A percentile compares a stretch with the other conserved stretches of the same genome.
These are phyloP conservation scores for Lepisosteus osseus DNA, from an alignment of 2,113 vertebrate genomes.

Conservation along the genomic window DNA sequence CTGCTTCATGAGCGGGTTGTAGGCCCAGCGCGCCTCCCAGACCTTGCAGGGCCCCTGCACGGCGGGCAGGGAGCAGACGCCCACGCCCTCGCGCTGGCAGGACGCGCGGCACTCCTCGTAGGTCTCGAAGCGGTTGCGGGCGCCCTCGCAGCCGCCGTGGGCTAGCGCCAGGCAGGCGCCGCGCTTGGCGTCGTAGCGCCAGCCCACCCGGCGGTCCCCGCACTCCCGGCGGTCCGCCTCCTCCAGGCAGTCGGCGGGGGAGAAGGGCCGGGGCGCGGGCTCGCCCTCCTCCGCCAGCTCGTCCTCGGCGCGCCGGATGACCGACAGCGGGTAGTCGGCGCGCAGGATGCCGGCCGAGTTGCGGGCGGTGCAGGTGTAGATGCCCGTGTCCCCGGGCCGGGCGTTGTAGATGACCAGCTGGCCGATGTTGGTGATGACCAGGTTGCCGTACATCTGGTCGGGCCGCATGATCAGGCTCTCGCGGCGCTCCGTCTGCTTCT, in stretches of 20 bases:
- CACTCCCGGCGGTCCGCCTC: conserved; percentile 70
- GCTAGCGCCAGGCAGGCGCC: conserved; percentile 80
- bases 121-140: conserved; percentile 83
- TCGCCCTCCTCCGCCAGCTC: conserved; percentile 55
- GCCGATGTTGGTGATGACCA: conserved; percentile 93
- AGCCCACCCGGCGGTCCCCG: conserved; percentile 71
- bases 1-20: conserved; percentile 77
- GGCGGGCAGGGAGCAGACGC: conserved; percentile 78
- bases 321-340: conserved; percentile 86
- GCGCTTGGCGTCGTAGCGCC: conserved; percentile 79
- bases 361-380: conserved; percentile 87
- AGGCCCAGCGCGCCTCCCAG: conserved; percentile 89
- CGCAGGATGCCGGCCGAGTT: conserved; percentile 80
- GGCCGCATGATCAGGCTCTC: conserved; percentile 87
- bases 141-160: conserved; percentile 70
- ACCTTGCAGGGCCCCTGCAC: conserved; percentile 88
- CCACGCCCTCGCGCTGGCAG: conserved; percentile 69
- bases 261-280: conserved; percentile 59
- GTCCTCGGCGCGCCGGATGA: conserved; percentile 60
- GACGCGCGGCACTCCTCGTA: conserved; percentile 83
- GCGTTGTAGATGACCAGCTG: conserved; percentile 94
- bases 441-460: conserved; percentile 94
- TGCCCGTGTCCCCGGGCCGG: conserved; percentile 81
- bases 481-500: conserved; percentile 82
- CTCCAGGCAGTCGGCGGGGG: conserved; percentile 77